Percentiles rank a stretch among this genome's conserved stretches.
Evolutionary conservation across 2,113 vertebrate genomes (phyloP).

Genomic region (Ceyx margarethae): DNA sequence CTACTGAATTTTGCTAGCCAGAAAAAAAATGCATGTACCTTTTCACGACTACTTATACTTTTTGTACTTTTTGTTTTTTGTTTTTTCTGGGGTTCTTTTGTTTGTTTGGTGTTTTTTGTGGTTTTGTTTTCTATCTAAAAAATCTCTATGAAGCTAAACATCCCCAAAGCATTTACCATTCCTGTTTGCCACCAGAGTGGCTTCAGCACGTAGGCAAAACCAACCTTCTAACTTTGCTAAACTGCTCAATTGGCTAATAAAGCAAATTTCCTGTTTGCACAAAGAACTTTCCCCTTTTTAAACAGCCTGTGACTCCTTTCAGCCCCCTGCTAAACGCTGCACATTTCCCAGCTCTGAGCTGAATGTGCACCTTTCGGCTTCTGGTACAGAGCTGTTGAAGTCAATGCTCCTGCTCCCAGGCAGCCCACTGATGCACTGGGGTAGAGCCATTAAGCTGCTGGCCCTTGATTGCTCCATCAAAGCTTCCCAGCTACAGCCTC

Average conservation of each 20-base stretch:
- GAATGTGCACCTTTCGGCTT: not conserved
- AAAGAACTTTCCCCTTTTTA: not conserved
- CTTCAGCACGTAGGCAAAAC: not conserved
- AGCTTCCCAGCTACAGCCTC: no score
- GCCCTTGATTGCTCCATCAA: no score
- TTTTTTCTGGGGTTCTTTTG: no score
- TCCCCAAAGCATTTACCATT: not conserved
- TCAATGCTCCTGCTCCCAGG: conserved; percentile 28
- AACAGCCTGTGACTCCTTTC: not conserved
- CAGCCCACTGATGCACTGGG: no score
- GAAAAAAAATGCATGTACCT: not conserved
- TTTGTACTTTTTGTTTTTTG: not conserved
- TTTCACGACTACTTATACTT: not conserved
- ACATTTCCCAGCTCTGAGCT: not conserved
- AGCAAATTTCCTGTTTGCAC: not conserved
- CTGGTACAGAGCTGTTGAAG: conserved; percentile 9
- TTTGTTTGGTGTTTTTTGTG: no score
- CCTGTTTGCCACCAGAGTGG: not conserved
- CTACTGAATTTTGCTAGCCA: not conserved
- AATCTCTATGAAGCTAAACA: not conserved
- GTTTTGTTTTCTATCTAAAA: no score
- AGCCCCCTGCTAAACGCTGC: not conserved
- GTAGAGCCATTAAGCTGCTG: no score
- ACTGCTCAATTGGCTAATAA: not conserved
- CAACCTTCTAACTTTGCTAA: not conserved